These are phyloP conservation scores for Lacerta bilineata DNA, from an alignment of 2,797 vertebrate genomes.

Conservation along the genomic window DNA sequence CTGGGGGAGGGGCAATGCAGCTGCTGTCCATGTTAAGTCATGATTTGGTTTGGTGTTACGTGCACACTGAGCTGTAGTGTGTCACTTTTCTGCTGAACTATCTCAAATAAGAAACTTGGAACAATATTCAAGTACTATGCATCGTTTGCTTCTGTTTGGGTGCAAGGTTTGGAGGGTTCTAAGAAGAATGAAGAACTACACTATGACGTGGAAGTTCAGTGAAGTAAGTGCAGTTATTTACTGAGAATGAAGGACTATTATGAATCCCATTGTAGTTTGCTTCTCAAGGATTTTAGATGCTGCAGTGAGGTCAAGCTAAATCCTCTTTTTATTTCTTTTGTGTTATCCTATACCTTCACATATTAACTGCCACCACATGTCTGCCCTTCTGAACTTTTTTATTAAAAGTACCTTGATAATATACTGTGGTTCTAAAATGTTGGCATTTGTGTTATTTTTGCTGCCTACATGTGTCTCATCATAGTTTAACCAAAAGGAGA, in stretches of 20 bases:
- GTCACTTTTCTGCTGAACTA: not conserved
- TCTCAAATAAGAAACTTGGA: not conserved
- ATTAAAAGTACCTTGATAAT: constrained; percentile 3
- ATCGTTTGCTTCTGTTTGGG: not conserved
- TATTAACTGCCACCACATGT: not conserved
- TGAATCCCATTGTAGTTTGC: not conserved
- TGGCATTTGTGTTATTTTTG: not conserved
- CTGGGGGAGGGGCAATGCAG: no score
- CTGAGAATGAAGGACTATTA: constrained; percentile 2
- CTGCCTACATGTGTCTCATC: not conserved
- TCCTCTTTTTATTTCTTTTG: not conserved
- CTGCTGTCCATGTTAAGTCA: no score
- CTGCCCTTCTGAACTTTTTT: not conserved
- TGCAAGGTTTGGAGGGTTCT: no score
- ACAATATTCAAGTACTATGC: not conserved
- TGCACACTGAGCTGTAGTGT: no score
- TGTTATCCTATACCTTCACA: not conserved
- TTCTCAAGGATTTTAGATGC: not conserved
- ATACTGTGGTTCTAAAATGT: not conserved
- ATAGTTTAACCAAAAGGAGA: not conserved
- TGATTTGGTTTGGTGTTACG: no score
- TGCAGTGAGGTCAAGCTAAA: not conserved
- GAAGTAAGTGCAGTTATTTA: not conserved
- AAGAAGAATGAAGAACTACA: not conserved
- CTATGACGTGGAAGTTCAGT: not conserved